Evolutionary conservation across 1,140 invertebrate species (phyloP).

Genomic region (Oscheius sp.): DNA sequence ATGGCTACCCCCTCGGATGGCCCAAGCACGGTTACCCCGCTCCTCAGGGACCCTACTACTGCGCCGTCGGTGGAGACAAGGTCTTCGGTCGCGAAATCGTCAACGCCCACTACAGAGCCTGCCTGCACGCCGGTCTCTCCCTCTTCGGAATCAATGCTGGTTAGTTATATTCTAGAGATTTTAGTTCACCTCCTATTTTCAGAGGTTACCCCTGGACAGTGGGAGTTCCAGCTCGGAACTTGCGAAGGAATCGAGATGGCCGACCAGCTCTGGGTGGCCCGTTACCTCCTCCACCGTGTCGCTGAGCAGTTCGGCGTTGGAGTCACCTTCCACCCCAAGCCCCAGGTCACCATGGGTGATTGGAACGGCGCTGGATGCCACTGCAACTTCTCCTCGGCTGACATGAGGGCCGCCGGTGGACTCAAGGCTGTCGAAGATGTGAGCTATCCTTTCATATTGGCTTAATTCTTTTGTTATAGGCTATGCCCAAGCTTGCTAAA

Average conservation of each 20-base stretch:
- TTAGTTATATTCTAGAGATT: neutral
- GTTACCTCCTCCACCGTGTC: conserved; percentile 77
- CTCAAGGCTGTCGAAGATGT: conserved; percentile 41
- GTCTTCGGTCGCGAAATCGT: conserved; percentile 89
- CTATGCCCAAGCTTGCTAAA: conserved; percentile 70
- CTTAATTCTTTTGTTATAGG: neutral
- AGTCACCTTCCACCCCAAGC: conserved; percentile 19
- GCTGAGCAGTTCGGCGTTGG: conserved; percentile 67
- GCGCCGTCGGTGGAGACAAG: conserved; percentile 88
- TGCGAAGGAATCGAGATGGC: conserved; percentile 76
- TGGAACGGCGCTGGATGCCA: conserved; percentile 86
- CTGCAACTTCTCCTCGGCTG: conserved; percentile 81
- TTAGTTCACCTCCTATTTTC: conserved; percentile 14
- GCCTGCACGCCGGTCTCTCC: conserved; percentile 81
- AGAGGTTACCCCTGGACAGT: conserved; percentile 50
- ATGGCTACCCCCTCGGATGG: conserved; percentile 85
- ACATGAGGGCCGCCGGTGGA: conserved; percentile 75
- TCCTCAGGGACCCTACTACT: conserved; percentile 77
- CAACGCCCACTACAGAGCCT: conserved; percentile 75
- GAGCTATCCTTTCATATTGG: conserved; percentile 65
- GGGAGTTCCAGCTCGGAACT: conserved; percentile 66
- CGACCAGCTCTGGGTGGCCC: conserved; percentile 83
- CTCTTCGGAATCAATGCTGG: conserved; percentile 83
- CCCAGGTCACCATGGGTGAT: conserved; percentile 61
- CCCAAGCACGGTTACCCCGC: conserved; percentile 86